Conservation (phyloP, 2,797 vertebrate genomes). For the Tachyglossus aculeatus region DNA sequence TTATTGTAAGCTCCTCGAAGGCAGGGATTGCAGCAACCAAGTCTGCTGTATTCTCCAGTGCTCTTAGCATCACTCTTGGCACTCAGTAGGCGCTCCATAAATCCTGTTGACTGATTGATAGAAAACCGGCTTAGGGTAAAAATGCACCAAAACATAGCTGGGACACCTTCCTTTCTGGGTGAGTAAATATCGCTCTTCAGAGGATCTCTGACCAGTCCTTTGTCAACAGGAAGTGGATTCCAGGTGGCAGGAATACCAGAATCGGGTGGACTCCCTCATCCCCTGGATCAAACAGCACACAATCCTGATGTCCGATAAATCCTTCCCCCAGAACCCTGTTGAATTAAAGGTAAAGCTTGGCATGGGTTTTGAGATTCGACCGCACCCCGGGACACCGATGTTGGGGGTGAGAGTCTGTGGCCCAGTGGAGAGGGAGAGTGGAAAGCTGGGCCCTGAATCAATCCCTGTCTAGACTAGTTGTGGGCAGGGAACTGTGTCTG, state of each 20-base stretch:
- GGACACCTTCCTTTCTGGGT: neutral
- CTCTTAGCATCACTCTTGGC: no score
- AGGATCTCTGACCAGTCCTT: constrained; percentile 22
- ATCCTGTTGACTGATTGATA: no score
- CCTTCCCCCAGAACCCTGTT: constrained; percentile 95
- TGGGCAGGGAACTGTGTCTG: no score
- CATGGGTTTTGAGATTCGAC: no score
- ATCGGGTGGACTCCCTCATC: constrained; percentile 87
- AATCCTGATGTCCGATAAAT: constrained; percentile 92
- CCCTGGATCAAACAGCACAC: constrained; percentile 96
- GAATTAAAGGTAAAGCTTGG: constrained; percentile 88
- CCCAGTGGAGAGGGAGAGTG: neutral
- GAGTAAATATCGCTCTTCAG: constrained; percentile 14
- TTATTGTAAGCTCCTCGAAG: no score
- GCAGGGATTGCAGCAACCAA: no score
- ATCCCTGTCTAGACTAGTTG: no score
- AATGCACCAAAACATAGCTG: no score
- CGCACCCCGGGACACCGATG: neutral
- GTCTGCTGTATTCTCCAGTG: no score
- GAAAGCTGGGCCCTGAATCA: constrained; percentile 10
- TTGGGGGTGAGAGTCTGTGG: constrained; percentile 8
- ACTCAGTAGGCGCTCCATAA: no score
- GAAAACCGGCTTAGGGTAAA: no score
- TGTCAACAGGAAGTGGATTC: constrained; percentile 90
- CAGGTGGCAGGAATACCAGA: constrained; percentile 94